Evolutionary conservation across 2,113 vertebrate species (phyloP).

Genomic region (Pogonocichla stellata): DNA sequence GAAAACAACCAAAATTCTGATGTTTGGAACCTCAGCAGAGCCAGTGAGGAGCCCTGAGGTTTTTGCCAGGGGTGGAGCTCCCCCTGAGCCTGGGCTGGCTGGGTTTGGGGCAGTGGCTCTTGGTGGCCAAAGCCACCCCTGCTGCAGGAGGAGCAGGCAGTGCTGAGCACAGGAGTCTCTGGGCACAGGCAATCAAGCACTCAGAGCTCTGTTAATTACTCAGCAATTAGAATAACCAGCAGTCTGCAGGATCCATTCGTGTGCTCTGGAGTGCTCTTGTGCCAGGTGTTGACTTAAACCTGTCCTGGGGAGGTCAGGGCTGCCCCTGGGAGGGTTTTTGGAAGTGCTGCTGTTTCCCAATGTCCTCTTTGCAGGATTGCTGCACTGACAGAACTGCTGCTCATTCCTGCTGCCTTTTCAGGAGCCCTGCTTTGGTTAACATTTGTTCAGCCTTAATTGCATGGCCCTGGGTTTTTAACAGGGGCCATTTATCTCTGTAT

Average conservation of each 20-base stretch:
- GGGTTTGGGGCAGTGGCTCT: background rate
- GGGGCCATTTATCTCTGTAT: background rate
- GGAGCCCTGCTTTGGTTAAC: background rate
- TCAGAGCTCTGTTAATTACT: slow-evolving; percentile 36
- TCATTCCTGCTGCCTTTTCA: background rate
- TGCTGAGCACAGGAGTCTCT: background rate
- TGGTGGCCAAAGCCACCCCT: slow-evolving; percentile 1
- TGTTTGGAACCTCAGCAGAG: background rate
- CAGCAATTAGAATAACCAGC: background rate
- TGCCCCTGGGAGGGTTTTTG: background rate
- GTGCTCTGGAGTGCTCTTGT: background rate
- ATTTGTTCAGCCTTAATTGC: background rate
- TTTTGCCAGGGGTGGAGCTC: accelerated
- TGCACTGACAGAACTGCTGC: background rate
- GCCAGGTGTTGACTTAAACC: background rate
- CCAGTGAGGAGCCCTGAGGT: background rate
- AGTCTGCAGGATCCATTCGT: background rate
- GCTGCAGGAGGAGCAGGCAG: background rate
- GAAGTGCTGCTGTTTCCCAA: background rate
- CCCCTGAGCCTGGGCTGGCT: accelerated
- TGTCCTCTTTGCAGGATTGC: background rate
- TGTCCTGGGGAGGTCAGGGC: background rate
- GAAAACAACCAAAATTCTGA: background rate
- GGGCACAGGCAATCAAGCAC: slow-evolving; percentile 15
- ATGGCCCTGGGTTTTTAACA: background rate